Conservation (phyloP, 2,113 vertebrate genomes). For the Rhinoderma darwinii region DNA sequence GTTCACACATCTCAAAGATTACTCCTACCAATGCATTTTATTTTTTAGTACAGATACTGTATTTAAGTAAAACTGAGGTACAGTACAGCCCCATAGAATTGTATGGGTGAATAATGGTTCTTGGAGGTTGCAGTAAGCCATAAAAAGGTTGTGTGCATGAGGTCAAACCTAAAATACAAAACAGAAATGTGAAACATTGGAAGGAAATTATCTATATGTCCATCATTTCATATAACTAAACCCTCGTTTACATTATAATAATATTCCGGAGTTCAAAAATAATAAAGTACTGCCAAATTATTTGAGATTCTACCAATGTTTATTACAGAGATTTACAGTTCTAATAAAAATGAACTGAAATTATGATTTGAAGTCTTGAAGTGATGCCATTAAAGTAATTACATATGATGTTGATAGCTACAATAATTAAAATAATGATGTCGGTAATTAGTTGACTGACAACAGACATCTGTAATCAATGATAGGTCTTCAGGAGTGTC, state of each 20-base stretch:
- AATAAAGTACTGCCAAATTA: neutral
- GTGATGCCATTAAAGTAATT: slow-evolving; percentile 23
- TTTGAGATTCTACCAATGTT: neutral
- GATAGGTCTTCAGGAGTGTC: slow-evolving; percentile 17
- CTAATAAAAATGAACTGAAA: neutral
- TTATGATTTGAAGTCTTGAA: neutral
- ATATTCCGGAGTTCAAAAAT: no score
- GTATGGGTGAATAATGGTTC: no score
- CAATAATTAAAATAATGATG: slow-evolving; percentile 53
- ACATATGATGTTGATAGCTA: slow-evolving; percentile 7
- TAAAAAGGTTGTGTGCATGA: no score
- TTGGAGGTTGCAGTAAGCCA: no score
- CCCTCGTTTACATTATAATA: neutral
- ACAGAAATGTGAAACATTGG: neutral
- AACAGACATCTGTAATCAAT: slow-evolving; percentile 31
- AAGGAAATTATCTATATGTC: neutral
- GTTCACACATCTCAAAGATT: no score
- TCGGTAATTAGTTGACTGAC: slow-evolving; percentile 44
- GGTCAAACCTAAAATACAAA: neutral
- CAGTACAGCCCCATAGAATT: no score
- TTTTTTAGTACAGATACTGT: no score
- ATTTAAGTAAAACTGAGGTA: no score
- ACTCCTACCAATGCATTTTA: no score
- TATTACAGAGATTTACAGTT: neutral
- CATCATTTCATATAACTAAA: neutral